Evolutionary conservation across 2,113 vertebrate species (phyloP).

Genomic region (Alosa alosa): DNA sequence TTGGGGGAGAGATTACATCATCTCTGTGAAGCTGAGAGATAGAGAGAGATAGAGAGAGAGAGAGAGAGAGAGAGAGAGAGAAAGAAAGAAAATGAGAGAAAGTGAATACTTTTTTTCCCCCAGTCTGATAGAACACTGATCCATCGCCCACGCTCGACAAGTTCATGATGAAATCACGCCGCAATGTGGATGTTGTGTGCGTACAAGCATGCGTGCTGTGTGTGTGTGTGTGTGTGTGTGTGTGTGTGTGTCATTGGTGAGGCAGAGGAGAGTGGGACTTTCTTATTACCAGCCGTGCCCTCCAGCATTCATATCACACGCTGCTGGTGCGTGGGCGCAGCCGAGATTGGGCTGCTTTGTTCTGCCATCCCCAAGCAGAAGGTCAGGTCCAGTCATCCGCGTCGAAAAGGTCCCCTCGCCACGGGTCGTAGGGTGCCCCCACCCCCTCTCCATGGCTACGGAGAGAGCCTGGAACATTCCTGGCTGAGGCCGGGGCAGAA

Average conservation of each 20-base stretch:
- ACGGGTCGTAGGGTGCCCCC: slow-evolving; percentile 19
- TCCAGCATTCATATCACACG: slow-evolving; percentile 25
- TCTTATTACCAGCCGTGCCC: slow-evolving; percentile 30
- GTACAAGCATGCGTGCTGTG: background rate
- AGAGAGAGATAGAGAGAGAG: background rate
- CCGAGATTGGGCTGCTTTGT: slow-evolving; percentile 21
- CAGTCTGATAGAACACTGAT: slow-evolving; percentile 22
- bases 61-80: background rate
- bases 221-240: background rate
- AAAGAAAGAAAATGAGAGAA: background rate
- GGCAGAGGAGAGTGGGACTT: background rate
- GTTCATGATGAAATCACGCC: slow-evolving; percentile 39
- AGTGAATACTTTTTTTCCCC: slow-evolving; percentile 20
- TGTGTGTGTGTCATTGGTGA: background rate
- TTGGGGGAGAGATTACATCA: slow-evolving; percentile 2
- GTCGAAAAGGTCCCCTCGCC: slow-evolving; percentile 26
- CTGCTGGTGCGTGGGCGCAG: slow-evolving; percentile 15
- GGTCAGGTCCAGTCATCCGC: slow-evolving; percentile 17
- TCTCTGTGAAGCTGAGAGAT: background rate
- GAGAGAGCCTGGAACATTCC: slow-evolving; percentile 6
- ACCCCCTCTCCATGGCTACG: slow-evolving; percentile 4
- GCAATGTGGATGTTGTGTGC: slow-evolving; percentile 29
- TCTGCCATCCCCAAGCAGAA: slow-evolving; percentile 17
- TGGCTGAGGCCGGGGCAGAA: background rate
- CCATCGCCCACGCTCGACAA: slow-evolving; percentile 23